Evolutionary conservation across 2,797 vertebrate species (phyloP).

Genomic region (Iguana delicatissima): DNA sequence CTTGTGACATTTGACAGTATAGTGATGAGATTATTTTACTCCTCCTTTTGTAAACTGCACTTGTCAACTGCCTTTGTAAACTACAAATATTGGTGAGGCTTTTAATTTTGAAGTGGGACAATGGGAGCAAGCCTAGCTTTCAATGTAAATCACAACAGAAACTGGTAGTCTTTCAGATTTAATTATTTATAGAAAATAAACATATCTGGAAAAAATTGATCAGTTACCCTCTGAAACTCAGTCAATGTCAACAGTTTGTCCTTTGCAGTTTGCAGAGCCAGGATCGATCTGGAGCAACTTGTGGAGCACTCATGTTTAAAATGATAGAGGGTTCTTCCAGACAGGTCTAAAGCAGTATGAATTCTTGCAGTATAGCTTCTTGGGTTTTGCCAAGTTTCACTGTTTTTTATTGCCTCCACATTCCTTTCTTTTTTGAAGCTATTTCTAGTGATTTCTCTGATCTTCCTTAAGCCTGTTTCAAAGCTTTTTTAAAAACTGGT

Average conservation of each 20-base stretch:
- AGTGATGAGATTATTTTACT: conserved; percentile 69
- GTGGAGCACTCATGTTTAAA: background rate
- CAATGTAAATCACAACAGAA: conserved; percentile 65
- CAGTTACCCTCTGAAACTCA: conserved; percentile 23
- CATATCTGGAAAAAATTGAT: conserved; percentile 57
- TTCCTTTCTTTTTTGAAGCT: no score
- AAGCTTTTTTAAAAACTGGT: no score
- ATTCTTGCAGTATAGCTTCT: no score
- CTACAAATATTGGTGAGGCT: conserved; percentile 65
- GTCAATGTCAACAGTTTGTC: background rate
- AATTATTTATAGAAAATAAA: background rate
- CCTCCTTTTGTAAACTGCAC: conserved; percentile 64
- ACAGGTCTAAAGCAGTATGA: no score
- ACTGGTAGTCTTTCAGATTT: background rate
- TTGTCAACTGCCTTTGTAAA: conserved; percentile 64
- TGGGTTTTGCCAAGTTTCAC: no score
- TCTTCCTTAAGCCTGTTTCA: no score
- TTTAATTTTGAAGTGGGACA: background rate
- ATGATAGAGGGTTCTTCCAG: no score
- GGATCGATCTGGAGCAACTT: background rate
- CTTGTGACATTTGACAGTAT: conserved; percentile 56
- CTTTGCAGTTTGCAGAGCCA: background rate
- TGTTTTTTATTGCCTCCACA: no score
- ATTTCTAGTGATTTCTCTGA: no score
- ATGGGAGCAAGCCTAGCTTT: background rate